These are phyloP conservation scores for Ceratosolen fusciceps DNA, from an alignment of 1,140 invertebrate species.

Conservation along the genomic window DNA sequence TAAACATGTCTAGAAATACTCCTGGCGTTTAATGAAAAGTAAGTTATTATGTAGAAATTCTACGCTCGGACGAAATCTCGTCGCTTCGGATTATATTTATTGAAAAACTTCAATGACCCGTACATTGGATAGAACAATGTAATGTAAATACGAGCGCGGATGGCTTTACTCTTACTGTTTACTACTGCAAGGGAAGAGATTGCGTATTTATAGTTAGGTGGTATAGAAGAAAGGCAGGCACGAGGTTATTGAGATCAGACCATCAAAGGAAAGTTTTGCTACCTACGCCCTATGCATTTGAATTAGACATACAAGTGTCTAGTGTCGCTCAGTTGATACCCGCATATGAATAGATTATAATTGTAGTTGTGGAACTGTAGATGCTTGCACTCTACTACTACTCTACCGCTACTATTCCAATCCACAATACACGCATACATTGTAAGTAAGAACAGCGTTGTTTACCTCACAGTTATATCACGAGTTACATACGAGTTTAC, in stretches of 20 bases:
- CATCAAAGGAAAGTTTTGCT: conserved; percentile 23
- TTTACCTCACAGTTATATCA: too few species aligned
- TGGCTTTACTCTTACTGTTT: too few species aligned
- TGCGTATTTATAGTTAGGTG: background rate
- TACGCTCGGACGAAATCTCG: too few species aligned
- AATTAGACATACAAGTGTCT: conserved; percentile 14
- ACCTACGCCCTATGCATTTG: conserved; percentile 5
- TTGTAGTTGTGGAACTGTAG: background rate
- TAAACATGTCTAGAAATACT: too few species aligned
- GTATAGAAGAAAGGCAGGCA: background rate
- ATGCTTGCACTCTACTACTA: background rate
- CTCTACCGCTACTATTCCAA: background rate
- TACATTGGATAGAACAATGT: too few species aligned
- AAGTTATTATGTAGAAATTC: too few species aligned
- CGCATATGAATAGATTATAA: conserved; percentile 27
- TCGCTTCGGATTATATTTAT: too few species aligned
- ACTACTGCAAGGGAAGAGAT: too few species aligned
- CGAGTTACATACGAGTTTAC: too few species aligned
- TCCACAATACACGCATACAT: background rate
- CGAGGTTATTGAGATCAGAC: background rate
- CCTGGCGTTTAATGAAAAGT: too few species aligned
- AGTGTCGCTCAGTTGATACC: background rate
- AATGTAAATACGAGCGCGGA: too few species aligned
- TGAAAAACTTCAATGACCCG: too few species aligned
- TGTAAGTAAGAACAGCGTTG: background rate